Evolutionary conservation across 2,888 invertebrate genomes (phyloP).

Genomic region (Drosophila limbata): DNA sequence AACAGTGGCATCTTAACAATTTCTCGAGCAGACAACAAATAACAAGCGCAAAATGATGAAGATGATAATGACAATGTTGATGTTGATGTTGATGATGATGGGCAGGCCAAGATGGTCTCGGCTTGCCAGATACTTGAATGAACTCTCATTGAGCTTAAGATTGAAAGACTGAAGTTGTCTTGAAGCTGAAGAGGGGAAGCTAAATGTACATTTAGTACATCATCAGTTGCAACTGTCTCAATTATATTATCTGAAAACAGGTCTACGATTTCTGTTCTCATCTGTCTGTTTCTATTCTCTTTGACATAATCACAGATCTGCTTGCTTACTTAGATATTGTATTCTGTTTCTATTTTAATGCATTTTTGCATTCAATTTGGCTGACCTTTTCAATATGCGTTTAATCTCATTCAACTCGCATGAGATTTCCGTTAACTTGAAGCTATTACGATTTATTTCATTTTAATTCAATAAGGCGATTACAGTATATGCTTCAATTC

Average conservation of each 20-base stretch:
- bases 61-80: slow-evolving; percentile 28
- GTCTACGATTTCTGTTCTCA: slow-evolving; percentile 8
- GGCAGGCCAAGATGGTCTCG: slow-evolving; percentile 36
- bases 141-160: slow-evolving; percentile 55
- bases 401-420: not conserved
- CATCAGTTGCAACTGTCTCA: slow-evolving; percentile 10
- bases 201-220: slow-evolving; percentile 1
- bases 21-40: slow-evolving; percentile 74
- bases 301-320: not conserved
- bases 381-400: not conserved
- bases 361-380: not conserved
- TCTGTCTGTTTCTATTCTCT: slow-evolving; percentile 17
- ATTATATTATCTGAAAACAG: slow-evolving; percentile 8
- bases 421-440: not conserved
- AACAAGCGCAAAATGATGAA: slow-evolving; percentile 56
- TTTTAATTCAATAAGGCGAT: no score
- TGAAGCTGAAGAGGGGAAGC: not conserved
- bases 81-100: slow-evolving; percentile 30
- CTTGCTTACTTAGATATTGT: not conserved
- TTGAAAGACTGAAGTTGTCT: slow-evolving; percentile 41
- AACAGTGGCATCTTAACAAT: slow-evolving; percentile 73
- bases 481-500: not conserved
- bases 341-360: slow-evolving; percentile 1
- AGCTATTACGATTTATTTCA: no score
- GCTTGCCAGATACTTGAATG: slow-evolving; percentile 63